A percentile compares a stretch with the other conserved stretches of the same genome.
Conservation (phyloP, 2,113 vertebrate genomes). For the Ellobius talpinus region DNA sequence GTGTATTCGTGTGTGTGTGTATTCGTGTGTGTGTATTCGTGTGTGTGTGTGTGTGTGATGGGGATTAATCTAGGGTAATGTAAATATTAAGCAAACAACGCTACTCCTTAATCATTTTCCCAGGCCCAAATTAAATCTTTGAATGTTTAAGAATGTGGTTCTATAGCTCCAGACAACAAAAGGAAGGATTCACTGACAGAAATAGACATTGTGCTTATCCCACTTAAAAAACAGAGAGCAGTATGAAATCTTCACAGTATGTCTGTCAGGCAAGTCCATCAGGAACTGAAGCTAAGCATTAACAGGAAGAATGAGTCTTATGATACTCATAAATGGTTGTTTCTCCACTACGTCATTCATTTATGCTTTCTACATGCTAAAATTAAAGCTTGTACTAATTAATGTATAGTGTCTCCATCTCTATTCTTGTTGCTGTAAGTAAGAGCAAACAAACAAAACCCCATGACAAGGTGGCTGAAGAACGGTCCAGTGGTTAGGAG, state of each 20-base stretch:
- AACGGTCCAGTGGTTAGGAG: no score
- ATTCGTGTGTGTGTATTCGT: not conserved
- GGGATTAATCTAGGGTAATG: not conserved
- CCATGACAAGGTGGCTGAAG: not conserved
- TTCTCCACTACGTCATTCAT: not conserved
- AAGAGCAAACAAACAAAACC: not conserved
- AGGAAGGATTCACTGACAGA: not conserved
- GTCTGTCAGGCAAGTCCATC: conserved; percentile 31
- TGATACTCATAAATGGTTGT: not conserved
- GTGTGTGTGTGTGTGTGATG: not conserved
- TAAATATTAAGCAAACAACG: not conserved
- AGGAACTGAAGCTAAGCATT: not conserved
- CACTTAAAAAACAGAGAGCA: not conserved
- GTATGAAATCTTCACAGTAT: not conserved
- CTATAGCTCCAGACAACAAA: not conserved
- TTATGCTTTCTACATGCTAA: conserved; percentile 59
- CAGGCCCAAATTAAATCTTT: not conserved
- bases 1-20: not conserved
- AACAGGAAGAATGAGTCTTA: not conserved
- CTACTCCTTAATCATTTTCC: not conserved
- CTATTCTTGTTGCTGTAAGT: not conserved
- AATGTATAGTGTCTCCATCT: not conserved
- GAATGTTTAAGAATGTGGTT: conserved; percentile 19
- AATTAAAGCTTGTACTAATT: conserved; percentile 31
- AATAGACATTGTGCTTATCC: not conserved